Percentiles rank a stretch among this genome's conserved stretches.
These are phyloP conservation scores for Xanthia togata DNA, from an alignment of 2,888 invertebrate species.

Conservation along the genomic window DNA sequence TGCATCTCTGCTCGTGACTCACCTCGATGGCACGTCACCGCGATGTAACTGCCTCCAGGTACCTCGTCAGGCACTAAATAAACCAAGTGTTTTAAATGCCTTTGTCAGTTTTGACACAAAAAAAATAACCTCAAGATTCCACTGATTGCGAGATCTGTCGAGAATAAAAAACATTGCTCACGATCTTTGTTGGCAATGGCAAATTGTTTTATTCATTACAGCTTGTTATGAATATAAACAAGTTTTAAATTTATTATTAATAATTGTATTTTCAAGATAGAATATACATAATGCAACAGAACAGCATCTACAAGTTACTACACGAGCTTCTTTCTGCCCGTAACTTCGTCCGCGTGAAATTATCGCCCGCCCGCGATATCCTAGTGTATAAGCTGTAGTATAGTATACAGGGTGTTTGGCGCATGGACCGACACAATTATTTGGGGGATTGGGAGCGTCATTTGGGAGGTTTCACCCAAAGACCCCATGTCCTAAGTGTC, in stretches of 20 bases:
- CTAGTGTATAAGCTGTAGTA: too few relatives aligned
- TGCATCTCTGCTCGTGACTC: constrained; percentile 75
- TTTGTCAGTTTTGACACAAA: constrained; percentile 16
- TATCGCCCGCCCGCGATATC: too few relatives aligned
- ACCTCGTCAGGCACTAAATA: constrained; percentile 52
- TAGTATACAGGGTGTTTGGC: too few relatives aligned
- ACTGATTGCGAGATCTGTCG: constrained; percentile 7
- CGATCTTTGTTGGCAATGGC: constrained; percentile 10
- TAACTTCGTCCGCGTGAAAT: too few relatives aligned
- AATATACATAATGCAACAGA: background rate
- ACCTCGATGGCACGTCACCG: constrained; percentile 69
- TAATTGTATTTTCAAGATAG: background rate
- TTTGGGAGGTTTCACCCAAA: too few relatives aligned
- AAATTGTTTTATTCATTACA: constrained; percentile 1
- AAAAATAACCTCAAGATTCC: background rate
- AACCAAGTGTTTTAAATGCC: constrained; percentile 30
- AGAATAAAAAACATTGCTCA: constrained; percentile 27
- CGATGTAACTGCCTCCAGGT: constrained; percentile 75
- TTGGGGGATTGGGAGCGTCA: too few relatives aligned
- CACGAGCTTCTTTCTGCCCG: too few relatives aligned
- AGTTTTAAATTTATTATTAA: background rate
- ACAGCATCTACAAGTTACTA: background rate
- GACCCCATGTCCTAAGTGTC: too few relatives aligned
- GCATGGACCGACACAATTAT: too few relatives aligned
- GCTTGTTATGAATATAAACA: constrained; percentile 5